phyloP scores from a whole-genome alignment of 2,113 vertebrate genomes.

The Chamaetylas fuelleborni region DNA sequence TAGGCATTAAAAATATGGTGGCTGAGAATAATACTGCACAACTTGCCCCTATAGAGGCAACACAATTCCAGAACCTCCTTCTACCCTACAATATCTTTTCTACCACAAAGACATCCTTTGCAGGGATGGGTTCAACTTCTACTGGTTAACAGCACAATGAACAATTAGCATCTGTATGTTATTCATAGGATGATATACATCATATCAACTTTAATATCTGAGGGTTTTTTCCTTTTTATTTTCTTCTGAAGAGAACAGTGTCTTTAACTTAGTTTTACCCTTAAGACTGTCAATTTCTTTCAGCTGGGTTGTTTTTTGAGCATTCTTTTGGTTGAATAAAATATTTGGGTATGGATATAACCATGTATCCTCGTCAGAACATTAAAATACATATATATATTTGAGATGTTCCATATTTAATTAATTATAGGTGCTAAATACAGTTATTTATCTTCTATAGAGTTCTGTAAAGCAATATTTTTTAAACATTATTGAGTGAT shows the following conservation, averaged over 20 bases:
- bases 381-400: background rate
- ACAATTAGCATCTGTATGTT: background rate
- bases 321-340: background rate
- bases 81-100: background rate
- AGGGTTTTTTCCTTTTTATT: background rate
- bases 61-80: background rate
- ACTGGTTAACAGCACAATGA: background rate
- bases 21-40: fast-evolving
- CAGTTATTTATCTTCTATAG: background rate
- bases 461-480: background rate
- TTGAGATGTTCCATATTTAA: background rate
- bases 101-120: background rate
- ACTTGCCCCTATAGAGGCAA: background rate
- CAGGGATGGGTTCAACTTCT: background rate
- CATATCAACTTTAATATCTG: background rate
- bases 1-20: background rate
- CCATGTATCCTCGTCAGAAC: background rate
- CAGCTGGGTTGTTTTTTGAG: fast-evolving
- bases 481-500: background rate
- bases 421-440: background rate
- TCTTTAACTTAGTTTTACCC: background rate
- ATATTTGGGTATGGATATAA: background rate
- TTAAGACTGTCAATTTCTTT: background rate
- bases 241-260: background rate
- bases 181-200: background rate